Conservation (phyloP, 2,113 vertebrate species). For the Lepus europaeus region DNA sequence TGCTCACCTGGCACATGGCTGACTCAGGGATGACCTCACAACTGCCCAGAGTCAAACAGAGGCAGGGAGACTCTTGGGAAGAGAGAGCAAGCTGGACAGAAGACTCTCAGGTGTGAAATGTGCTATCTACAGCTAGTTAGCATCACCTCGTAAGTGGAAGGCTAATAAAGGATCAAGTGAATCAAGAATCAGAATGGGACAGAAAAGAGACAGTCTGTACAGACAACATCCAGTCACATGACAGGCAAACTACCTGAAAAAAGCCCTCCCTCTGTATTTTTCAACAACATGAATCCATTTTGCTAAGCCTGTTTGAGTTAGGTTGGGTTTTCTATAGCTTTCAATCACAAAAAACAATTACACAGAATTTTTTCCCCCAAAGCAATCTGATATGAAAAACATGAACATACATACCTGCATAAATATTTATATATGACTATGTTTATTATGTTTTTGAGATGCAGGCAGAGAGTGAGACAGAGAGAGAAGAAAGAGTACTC, state of each 20-base stretch:
- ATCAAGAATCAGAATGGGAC: background rate
- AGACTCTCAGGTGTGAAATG: background rate
- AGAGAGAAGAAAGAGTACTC: too few species aligned
- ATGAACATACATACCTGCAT: background rate
- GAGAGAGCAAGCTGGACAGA: background rate
- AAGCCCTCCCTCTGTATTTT: background rate
- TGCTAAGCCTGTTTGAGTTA: background rate
- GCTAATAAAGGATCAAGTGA: background rate
- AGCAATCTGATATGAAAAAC: slow-evolving; percentile 45
- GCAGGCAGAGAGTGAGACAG: too few species aligned
- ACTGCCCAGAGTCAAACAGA: background rate
- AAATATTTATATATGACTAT: too few species aligned
- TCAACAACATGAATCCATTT: background rate
- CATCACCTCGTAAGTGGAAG: background rate
- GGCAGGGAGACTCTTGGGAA: background rate
- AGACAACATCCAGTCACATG: background rate
- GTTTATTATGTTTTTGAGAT: too few species aligned
- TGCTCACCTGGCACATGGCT: too few species aligned
- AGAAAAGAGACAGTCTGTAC: background rate
- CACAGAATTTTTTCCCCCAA: slow-evolving; percentile 42
- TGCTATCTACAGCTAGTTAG: background rate
- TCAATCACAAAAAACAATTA: background rate
- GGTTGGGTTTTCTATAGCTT: background rate
- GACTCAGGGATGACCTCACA: background rate
- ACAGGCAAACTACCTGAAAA: background rate